Conservation (phyloP, 2,113 vertebrate genomes). For the Oxyruncus cristatus region DNA sequence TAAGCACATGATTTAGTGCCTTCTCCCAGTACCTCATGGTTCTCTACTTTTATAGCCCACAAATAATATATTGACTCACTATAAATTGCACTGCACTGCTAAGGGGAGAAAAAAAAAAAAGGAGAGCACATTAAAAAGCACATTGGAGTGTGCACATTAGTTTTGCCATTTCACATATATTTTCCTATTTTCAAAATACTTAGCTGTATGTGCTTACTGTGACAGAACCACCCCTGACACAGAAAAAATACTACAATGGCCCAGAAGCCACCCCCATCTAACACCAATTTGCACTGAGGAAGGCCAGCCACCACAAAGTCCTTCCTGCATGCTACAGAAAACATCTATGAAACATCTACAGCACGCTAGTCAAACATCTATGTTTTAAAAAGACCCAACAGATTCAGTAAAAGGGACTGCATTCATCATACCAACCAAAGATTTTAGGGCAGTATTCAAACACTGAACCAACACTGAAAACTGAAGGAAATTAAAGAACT, state of each 20-base stretch:
- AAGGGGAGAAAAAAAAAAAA: background rate
- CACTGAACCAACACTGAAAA: background rate
- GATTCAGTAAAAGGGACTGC: background rate
- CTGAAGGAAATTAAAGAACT: background rate
- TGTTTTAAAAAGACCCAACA: background rate
- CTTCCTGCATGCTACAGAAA: background rate
- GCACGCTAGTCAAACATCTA: background rate
- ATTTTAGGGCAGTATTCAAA: rapidly evolving
- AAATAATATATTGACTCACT: background rate
- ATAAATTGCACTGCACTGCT: background rate
- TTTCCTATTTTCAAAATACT: background rate
- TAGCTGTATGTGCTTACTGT: background rate
- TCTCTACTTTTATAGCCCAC: background rate
- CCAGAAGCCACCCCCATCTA: background rate
- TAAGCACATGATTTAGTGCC: background rate
- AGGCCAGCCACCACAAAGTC: background rate
- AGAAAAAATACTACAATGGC: background rate
- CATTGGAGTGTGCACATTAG: background rate
- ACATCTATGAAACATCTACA: background rate
- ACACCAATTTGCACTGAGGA: background rate
- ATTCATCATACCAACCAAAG: background rate
- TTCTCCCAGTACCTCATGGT: background rate
- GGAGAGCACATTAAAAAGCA: background rate
- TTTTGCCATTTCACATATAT: background rate
- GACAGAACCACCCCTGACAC: background rate